Evolutionary conservation across 1,140 invertebrate species (phyloP), one percentile per base, ranked within the genome.

Genomic region (Reticulitermes speratus): DNA sequence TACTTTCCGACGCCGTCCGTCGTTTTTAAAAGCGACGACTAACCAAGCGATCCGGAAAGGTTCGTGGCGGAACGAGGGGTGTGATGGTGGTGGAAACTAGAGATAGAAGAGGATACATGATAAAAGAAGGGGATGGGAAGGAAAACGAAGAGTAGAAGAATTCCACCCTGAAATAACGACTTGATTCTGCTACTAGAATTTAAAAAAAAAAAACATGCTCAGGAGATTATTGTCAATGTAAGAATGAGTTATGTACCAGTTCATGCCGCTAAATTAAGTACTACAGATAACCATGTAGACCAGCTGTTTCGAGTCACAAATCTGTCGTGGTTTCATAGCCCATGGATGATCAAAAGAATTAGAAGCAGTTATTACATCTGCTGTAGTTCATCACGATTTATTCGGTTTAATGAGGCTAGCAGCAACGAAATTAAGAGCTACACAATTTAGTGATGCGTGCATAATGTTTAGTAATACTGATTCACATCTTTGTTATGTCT

Each of bases 11-110:
- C 85, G 85, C 65, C 75, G 45, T 69, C 59, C 85, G 85, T 86
- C 85, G 85, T 86, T 86, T 86, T 81, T 86, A 86, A 86, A 86
- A 81, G 65, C 85, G 85, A 45, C 55, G 85, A 86, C 85, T 86
- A 84, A 65, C 84, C 45, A 84, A 84, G 84, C 84, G 84, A 45
- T 84, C 84, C 84, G 84, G 84, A 86, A 86, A 65, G 59, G 59
- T 65, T 65, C 59, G 59, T 65, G 59, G 59, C n/a, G n/a, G 65
- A 30, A 65, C 38, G 52, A 85, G 21, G 65, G 25, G 65, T 3
- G 65, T 75, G 65, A 75, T 32, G 83, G 23, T 52, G 32, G 44
- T 84, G 44, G 83, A 84, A 52, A 44, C 32, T 44, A 6, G 82
- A 44, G 82, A 44, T 16, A 21, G 82, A 44, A 75, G 65, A 75